Evolutionary conservation across 2,797 vertebrate species (phyloP), one percentile per base, ranked within the genome.

Genomic region (Salmo trutta): DNA sequence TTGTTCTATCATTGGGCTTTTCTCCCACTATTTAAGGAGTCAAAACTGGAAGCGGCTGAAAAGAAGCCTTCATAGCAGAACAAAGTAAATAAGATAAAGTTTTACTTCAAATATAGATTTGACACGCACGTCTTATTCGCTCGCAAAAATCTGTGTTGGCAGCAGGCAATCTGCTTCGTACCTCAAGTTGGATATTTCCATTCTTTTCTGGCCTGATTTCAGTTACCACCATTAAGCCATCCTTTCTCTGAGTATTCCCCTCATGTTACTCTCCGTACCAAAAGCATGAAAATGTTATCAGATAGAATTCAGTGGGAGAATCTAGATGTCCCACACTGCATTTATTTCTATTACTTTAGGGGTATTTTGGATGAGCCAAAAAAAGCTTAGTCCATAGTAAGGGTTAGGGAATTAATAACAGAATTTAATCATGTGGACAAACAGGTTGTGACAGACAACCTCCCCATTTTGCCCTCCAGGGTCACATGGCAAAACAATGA

Each of bases 1-100:
- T 62, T 27, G 72, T 79, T 79, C 72, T 65, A 79, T 81, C 72
- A 75, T 70, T 68, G 27, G 19, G 71, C 72, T 65, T 47, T 14
- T 21, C 53, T 67, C 19, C 54, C 31, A 17, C 73, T 80, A 76
- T 84, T 76, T 33, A 74, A 75, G 47, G 31, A 31, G 72, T 59
- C 27, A 4, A 77, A 33, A 68, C 47, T 71, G 73, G 41, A 72
- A 29, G 31, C 33, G 73, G n/a, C 24, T 65, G 21, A 71, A 27
- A 59, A 47, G 19, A 29, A 72, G 21, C 47, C 10, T 29, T 64
- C 7, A 29, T 27, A n/a, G 54, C 68, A 59, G 75, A 76, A 31
- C 69, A 47, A 76, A 76, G 27, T 21, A 52, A 51, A 64, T 64
- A 8, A 71, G 29, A 12, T 19, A 53, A 19, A 71, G 54, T 66